Evolutionary conservation across 30 jellyfish, hydroid and myxozoan genomes (phyloP).

Genomic region (Morbakka virulenta): DNA sequence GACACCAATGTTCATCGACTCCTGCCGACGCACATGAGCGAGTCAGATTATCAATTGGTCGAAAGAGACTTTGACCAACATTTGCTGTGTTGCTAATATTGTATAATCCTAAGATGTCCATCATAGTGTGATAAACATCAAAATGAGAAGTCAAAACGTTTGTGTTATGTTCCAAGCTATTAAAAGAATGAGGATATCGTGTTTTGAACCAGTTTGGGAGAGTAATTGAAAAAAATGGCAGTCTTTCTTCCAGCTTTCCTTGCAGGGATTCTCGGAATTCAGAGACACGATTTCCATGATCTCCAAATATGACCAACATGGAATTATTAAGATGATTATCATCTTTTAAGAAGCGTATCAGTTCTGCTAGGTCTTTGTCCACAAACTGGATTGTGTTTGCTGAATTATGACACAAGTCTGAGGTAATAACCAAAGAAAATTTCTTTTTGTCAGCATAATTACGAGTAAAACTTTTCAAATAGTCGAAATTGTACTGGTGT

Average conservation of each 20-base stretch:
- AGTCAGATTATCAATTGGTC: conserved; percentile 6
- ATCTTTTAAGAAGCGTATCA: conserved; percentile 7
- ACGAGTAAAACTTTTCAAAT: conserved; percentile 11
- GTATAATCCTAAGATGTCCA: conserved; percentile 32
- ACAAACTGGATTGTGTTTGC: conserved; percentile 11
- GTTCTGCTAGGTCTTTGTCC: conserved; percentile 32
- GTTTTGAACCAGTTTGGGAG: conserved; percentile 22
- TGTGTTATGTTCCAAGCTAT: conserved; percentile 44
- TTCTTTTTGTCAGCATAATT: conserved; percentile 34
- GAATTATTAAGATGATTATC: conserved; percentile 36
- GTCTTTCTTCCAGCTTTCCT: conserved; percentile 85
- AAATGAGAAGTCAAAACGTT: conserved; percentile 66
- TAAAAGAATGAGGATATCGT: conserved; percentile 5
- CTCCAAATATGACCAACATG: conserved; percentile 59
- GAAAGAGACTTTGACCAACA: conserved; percentile 65
- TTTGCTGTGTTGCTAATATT: conserved; percentile 6
- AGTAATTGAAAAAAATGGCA: conserved; percentile 68
- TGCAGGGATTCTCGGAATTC: conserved; percentile 71
- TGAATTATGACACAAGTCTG: conserved; percentile 53
- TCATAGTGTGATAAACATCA: conserved; percentile 67
- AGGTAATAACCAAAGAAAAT: conserved; percentile 26
- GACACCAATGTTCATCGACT: conserved; percentile 76
- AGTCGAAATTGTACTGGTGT: conserved; percentile 37
- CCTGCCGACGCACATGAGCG: conserved; percentile 85
- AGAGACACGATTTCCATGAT: conserved; percentile 70